Evolutionary conservation across 2,113 vertebrate species (phyloP), one percentile per base, ranked within the genome.

Genomic region (Carassius auratus): DNA sequence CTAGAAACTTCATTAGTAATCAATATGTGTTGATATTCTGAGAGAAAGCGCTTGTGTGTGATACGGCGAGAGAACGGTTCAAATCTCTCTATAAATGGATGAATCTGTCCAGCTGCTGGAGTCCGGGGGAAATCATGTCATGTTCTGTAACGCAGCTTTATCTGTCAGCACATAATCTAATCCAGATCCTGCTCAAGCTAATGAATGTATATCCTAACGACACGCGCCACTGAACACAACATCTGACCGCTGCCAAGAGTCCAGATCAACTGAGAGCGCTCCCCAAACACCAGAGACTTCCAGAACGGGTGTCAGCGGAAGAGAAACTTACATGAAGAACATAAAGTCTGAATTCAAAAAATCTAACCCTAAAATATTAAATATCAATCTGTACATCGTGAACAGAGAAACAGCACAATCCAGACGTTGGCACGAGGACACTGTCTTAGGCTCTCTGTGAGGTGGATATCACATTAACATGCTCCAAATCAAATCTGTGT

Each of bases 141-240:
- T 42, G 33, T 61, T 79, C 77, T 77, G 76, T 59, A 77, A 5
- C 5, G 30, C 52, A 57, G 75, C 50, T 77, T 77, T 77, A 77
- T 77, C 55, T 36, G 26, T 36, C 26, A 50, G 83, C 76, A 55
- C 48, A 13, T 85, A 85, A 87, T 85, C 69, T 38, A 81, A 81
- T 71, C 38, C 69, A 69, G 81, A 64, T 38, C 78, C 17, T 21
- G 38, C 62, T 23, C 36, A 84, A 4, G 36, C 76, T 87, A 87
- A 87, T 74, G 50, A 68, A 81, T 87, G 86, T 66, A 78, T 55
- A 79, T 78, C 68, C 76, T 84, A 61, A 80, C 64, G 19, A 55
- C 52, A 80, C 45, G 57, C 83, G 38, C 42, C 33, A 23, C 50
- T 76, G 66, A 84, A 66, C 83, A 38, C 68, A 82, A 38, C 77